Percentiles rank a stretch among this genome's conserved stretches.
Evolutionary conservation across 2,888 invertebrate species (phyloP).

Genomic region (Drosophila limbata): DNA sequence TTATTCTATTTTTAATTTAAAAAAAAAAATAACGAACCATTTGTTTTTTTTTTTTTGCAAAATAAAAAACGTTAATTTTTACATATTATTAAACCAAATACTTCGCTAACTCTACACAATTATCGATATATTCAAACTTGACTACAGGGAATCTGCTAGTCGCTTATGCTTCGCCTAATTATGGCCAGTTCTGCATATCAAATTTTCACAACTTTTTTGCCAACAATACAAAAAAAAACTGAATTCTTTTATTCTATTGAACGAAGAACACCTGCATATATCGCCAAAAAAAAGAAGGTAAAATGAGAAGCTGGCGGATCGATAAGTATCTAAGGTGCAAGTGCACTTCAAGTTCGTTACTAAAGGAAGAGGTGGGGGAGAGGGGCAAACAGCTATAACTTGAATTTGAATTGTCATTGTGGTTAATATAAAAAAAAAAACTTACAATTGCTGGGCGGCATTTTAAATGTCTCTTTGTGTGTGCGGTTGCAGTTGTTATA

Average conservation of each 20-base stretch:
- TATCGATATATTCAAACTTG: not conserved
- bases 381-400: slow-evolving; percentile 1
- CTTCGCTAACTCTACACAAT: not conserved
- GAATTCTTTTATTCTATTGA: slow-evolving; percentile 13
- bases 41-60: too few species aligned
- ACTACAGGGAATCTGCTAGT: slow-evolving; percentile 3
- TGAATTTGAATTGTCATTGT: slow-evolving; percentile 8
- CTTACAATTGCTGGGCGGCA: slow-evolving; percentile 12
- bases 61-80: too few species aligned
- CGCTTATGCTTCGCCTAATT: not conserved
- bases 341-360: not conserved
- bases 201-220: slow-evolving; percentile 7
- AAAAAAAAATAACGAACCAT: too few species aligned
- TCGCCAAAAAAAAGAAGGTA: not conserved
- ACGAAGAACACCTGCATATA: slow-evolving; percentile 18
- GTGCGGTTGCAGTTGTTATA: slow-evolving; percentile 8
- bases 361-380: not conserved
- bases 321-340: slow-evolving; percentile 4
- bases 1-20: too few species aligned
- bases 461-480: slow-evolving; percentile 5
- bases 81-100: not conserved
- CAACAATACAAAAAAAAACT: not conserved
- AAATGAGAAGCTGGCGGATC: slow-evolving; percentile 6
- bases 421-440: not conserved
- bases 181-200: slow-evolving; percentile 1